Evolutionary conservation across 2,113 vertebrate species (phyloP), one percentile per base, ranked within the genome.

Genomic region (Actenoides lindsayi): DNA sequence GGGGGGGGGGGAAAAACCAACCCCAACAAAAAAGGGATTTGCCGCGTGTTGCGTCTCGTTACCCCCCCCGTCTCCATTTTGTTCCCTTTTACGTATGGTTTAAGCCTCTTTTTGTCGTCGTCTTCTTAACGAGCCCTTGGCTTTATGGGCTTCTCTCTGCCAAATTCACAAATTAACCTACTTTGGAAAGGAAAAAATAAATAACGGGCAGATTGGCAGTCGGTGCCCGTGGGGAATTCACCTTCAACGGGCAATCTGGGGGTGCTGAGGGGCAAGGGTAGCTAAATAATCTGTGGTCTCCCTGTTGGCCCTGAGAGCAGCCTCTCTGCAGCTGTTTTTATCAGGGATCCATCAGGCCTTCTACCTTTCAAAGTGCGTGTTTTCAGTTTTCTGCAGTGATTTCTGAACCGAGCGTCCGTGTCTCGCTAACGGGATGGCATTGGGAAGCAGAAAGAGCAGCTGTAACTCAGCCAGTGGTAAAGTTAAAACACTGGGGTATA

Each of bases 11-110:
- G 16, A 5, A 3, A 9, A 30, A 46, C 39, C 35, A 33, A 30
- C 5, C 53, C 53, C 17, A 12, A 51, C 24, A 13, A 24, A 51
- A 51, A 25, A 24, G 20, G 25, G 6, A 4, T 87, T 67, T 70
- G 46, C 42, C 77, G 1, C 9, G 62, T 16, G 0, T 14, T 59
- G 0, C 25, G 8, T 35, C 27, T 82, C 15, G 9, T 35, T 89
- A 25, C 33, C 42, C 2, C 12, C 13, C 2, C 12, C 13, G 5
- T n/a, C 25, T 78, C 12, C 0, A 0, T 41, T 74, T 51, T 51
- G 18, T 63, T 81, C 28, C 3, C 12, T 69, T 70, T 33, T 48
- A 2, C 6, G 18, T 42, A 1, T 60, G 16, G 7, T 37, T 87
- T 35, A 51, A 71, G 17, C 16, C 3, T 89, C 20, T 63, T 79